phyloP scores from a whole-genome alignment of 2,113 vertebrate species.

The Galbula dea region DNA sequence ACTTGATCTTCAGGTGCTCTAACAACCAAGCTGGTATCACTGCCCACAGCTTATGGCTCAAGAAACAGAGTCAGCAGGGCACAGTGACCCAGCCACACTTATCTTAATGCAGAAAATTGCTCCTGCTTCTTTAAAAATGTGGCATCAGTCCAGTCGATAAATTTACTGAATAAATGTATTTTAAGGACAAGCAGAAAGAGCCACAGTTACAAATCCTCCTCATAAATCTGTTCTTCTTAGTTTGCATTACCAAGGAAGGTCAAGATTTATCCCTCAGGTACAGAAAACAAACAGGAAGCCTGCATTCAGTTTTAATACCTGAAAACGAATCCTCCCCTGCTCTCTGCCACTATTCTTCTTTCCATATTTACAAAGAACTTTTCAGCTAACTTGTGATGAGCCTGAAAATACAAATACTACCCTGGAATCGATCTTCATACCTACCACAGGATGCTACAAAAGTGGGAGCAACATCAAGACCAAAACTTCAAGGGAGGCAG shows the following conservation, averaged over 20 bases:
- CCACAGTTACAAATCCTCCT: neutral
- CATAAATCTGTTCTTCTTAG: neutral
- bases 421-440: neutral
- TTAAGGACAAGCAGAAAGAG: conserved; percentile 6
- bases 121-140: neutral
- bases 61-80: neutral
- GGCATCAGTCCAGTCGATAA: neutral
- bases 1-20: neutral
- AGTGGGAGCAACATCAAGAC: neutral
- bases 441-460: neutral
- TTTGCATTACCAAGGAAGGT: neutral
- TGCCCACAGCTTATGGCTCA: neutral
- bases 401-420: neutral
- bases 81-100: neutral
- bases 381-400: neutral
- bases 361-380: neutral
- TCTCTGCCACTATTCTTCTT: neutral
- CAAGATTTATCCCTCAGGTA: neutral
- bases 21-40: neutral
- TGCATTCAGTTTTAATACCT: neutral
- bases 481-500: neutral
- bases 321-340: neutral
- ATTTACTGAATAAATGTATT: neutral
- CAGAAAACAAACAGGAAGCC: neutral
- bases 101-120: neutral